Conservation (phyloP, 1,140 invertebrate genomes). For the Metaphire vulgaris region DNA sequence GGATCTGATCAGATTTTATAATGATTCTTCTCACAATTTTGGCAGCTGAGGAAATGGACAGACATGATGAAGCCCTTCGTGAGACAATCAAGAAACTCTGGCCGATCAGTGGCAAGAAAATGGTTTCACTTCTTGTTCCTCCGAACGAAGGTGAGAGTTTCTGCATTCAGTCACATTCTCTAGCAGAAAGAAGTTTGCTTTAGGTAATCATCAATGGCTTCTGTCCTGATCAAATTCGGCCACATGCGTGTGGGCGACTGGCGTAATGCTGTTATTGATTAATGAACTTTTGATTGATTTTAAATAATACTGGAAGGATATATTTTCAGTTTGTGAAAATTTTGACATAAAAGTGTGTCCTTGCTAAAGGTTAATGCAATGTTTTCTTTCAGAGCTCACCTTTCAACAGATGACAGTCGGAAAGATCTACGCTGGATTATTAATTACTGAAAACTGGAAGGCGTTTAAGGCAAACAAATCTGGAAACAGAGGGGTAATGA, state of each 20-base stretch:
- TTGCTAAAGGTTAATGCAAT: too few relatives aligned
- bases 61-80: conserved; percentile 89
- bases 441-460: conserved; percentile 94
- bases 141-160: conserved; percentile 5
- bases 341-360: too few relatives aligned
- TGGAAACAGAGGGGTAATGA: conserved; percentile 1
- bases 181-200: too few relatives aligned
- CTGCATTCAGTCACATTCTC: too few relatives aligned
- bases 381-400: conserved; percentile 19
- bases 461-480: conserved; percentile 49
- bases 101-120: conserved; percentile 80
- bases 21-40: conserved; percentile 21
- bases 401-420: conserved; percentile 72
- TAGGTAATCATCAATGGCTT: too few relatives aligned
- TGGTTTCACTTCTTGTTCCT: conserved; percentile 84
- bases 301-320: too few relatives aligned
- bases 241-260: too few relatives aligned
- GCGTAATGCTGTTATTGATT: too few relatives aligned
- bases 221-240: too few relatives aligned
- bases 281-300: too few relatives aligned
- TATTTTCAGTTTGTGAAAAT: too few relatives aligned
- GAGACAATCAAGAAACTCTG: conserved; percentile 95
- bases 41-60: conserved; percentile 95
- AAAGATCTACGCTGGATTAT: conserved; percentile 93
- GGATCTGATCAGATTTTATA: too few relatives aligned